Conservation (phyloP, 2,797 vertebrate species). For the Gymnocypris eckloni region DNA sequence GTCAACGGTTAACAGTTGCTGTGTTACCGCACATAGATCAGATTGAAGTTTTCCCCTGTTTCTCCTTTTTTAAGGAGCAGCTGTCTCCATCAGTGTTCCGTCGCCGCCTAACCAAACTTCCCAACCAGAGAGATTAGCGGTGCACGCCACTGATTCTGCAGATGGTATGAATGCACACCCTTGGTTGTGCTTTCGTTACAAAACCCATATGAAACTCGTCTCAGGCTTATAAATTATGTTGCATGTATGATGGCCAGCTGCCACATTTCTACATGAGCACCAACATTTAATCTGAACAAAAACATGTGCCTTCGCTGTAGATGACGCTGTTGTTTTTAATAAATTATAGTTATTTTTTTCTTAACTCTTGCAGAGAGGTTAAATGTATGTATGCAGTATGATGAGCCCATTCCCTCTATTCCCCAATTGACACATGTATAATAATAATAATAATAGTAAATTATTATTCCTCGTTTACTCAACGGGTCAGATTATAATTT, state of each 20-base stretch:
- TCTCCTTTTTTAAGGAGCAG: conserved; percentile 64
- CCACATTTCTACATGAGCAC: conserved; percentile 32
- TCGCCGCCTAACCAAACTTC: conserved; percentile 77
- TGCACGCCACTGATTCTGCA: conserved; percentile 77
- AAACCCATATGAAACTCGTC: conserved; percentile 49
- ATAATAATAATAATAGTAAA: not conserved
- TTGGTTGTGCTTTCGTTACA: conserved; percentile 59
- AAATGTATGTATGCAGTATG: not conserved
- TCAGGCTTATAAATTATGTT: conserved; percentile 39
- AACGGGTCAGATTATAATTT: not conserved
- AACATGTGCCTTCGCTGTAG: conserved; percentile 32
- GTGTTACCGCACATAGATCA: conserved; percentile 74
- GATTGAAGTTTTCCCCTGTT: conserved; percentile 65
- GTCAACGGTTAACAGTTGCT: conserved; percentile 80
- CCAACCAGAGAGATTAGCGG: conserved; percentile 80
- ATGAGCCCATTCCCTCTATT: not conserved
- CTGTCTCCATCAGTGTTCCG: conserved; percentile 74
- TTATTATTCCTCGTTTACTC: not conserved
- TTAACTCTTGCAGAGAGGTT: not conserved
- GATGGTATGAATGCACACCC: conserved; percentile 77
- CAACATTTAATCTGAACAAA: conserved; percentile 40
- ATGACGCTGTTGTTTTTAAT: conserved; percentile 23
- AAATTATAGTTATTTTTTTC: not conserved
- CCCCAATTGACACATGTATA: not conserved
- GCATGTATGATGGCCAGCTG: conserved; percentile 37